Base-by-base conservation (phyloP, 2,113 vertebrate genomes). In the Strix aluco region DNA sequence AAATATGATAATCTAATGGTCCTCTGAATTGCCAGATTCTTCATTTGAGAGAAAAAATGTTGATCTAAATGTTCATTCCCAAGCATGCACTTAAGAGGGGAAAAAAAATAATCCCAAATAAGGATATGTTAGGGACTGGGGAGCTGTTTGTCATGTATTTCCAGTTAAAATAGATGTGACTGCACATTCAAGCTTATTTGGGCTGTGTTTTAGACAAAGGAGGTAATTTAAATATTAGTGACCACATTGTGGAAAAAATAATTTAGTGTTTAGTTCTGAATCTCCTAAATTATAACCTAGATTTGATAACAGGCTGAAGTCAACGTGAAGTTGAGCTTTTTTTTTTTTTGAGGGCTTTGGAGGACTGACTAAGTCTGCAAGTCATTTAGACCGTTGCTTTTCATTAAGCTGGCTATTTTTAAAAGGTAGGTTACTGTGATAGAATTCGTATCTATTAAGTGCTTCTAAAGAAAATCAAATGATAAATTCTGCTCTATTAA, bases 141-240 rank as follows among this genome's bases (percentile, higher is more conserved):
- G 27, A 90, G 15, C 49, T 81, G 40, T 79, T 87, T 91, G 70
- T 85, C 73, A 40, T 72, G 34, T 54, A 85, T 70, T 93, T 84
- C 81, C 49, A 52, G 83, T 94, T 79, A 72, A 92, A 95, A 78
- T 58, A 84, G 32, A 84, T 72, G 27, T n/a, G 61, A 79, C 61
- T 82, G n/a, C 51, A 54, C 54, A 80, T 88, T 47, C 2, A 21
- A 71, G 51, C 22, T 81, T 81, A 66, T 72, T 94, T 88, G 69
- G 72, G 11, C 52, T 81, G 20, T 47, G 51, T 88, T 88, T 88
- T 75, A 87, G 70, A 77, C 70, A 94, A 84, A 92, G 62, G 78
- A 87, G 77, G 70, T 77, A 87, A 85, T 79, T 46, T 94, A 84
- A 95, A 89, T 29, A 16, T 96, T 81, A 95, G 61, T 97, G 85